phyloP scores from a whole-genome alignment of 1,140 invertebrate genomes.

The Scaptomyza montana region DNA sequence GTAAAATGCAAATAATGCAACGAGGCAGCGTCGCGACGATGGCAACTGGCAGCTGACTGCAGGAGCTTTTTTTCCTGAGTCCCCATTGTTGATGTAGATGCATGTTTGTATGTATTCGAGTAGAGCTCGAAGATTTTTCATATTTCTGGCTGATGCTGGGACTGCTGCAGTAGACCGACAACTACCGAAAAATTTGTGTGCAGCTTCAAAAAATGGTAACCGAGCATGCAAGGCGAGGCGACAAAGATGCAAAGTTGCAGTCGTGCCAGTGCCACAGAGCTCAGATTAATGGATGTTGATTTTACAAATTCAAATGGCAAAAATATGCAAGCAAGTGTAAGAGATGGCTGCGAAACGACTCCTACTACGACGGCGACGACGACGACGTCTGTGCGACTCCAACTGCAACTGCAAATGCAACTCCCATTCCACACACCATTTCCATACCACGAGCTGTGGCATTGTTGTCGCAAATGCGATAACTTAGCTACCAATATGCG shows the following conservation, averaged over 20 bases:
- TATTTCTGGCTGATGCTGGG: conserved; percentile 69
- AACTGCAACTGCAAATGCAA: conserved; percentile 46
- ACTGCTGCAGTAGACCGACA: conserved; percentile 34
- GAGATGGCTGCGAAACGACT: conserved; percentile 55
- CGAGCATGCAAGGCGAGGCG: conserved; percentile 77
- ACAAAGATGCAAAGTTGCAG: conserved; percentile 55
- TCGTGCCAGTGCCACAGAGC: conserved; percentile 42
- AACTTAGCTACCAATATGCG: conserved; percentile 82
- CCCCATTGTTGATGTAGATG: conserved; percentile 9
- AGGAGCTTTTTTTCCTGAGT: conserved; percentile 47
- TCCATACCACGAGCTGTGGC: conserved; percentile 37
- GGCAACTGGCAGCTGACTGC: conserved; percentile 75
- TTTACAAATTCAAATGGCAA: conserved; percentile 83
- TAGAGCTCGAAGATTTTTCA: conserved; percentile 75
- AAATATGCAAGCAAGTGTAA: conserved; percentile 82
- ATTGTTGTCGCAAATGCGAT: conserved; percentile 82
- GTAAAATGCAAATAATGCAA: conserved; percentile 82
- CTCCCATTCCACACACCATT: conserved; percentile 28
- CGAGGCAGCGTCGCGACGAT: conserved; percentile 54
- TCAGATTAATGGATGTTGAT: conserved; percentile 82
- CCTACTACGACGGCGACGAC: not conserved
- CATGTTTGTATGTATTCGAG: conserved; percentile 6
- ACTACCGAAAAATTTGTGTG: conserved; percentile 50
- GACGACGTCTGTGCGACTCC: conserved; percentile 26
- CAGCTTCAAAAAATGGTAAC: conserved; percentile 69